phyloP scores from a whole-genome alignment of 2,113 vertebrate genomes.

The Colaptes auratus region DNA sequence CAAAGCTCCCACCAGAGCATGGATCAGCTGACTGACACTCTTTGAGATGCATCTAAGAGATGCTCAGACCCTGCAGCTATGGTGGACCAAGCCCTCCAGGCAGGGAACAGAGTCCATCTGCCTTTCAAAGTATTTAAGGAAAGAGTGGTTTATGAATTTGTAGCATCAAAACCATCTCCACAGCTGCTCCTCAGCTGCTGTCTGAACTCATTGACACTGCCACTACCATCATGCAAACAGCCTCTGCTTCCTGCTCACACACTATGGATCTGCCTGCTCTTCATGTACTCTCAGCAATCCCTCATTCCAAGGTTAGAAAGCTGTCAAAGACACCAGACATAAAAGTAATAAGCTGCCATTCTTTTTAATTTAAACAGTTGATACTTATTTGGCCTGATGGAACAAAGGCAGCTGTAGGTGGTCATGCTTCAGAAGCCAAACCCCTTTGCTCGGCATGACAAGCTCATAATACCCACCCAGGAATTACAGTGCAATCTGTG shows the following conservation, averaged over 20 bases:
- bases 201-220: background rate
- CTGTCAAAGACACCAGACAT: constrained; percentile 8
- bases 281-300: background rate
- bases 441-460: background rate
- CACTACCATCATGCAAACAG: background rate
- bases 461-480: background rate
- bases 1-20: background rate
- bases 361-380: constrained; percentile 3
- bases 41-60: background rate
- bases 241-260: background rate
- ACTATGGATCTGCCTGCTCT: background rate
- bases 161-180: background rate
- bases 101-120: background rate
- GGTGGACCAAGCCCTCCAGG: background rate
- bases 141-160: background rate
- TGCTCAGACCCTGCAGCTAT: background rate
- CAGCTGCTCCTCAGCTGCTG: background rate
- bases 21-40: background rate
- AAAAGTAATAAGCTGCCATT: background rate
- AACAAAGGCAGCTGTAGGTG: background rate
- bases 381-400: constrained; percentile 5
- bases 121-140: background rate
- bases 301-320: background rate
- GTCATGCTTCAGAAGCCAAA: background rate
- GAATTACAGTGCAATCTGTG: background rate